These are phyloP conservation scores for Platycheirus albimanus DNA, from an alignment of 2,888 invertebrate species.

Conservation along the genomic window DNA sequence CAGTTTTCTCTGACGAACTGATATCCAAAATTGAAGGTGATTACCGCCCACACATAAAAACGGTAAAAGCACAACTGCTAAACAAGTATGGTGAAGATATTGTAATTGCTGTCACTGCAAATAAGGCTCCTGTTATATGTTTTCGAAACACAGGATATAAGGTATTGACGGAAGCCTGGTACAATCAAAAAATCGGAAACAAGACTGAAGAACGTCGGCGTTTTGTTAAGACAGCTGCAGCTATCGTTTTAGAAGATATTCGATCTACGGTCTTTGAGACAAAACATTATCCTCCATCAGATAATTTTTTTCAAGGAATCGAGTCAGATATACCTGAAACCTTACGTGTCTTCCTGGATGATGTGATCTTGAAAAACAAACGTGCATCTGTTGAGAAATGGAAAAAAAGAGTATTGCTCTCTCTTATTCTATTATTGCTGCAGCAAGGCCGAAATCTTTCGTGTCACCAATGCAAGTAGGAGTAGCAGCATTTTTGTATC, in stretches of 20 bases:
- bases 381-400: neutral
- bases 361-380: constrained; percentile 20
- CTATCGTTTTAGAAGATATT: constrained; percentile 23
- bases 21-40: constrained; percentile 34
- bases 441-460: constrained; percentile 20
- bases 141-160: neutral
- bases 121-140: neutral
- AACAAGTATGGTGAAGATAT: neutral
- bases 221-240: constrained; percentile 27
- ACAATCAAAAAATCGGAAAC: constrained; percentile 4
- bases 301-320: constrained; percentile 1
- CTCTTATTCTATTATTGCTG: constrained; percentile 20
- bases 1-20: constrained; percentile 44
- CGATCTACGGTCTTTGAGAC: constrained; percentile 7
- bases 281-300: constrained; percentile 12
- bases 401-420: constrained; percentile 28
- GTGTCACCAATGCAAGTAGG: neutral
- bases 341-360: constrained; percentile 7
- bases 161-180: constrained; percentile 24
- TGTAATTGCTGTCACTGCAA: neutral
- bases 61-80: neutral
- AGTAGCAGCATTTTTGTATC: constrained; percentile 25
- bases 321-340: constrained; percentile 1
- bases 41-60: constrained; percentile 35
- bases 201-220: constrained; percentile 22